A percentile compares a stretch with the other conserved stretches of the same genome.
phyloP scores from a whole-genome alignment of 2,113 vertebrate genomes.

The Gopherus flavomarginatus region DNA sequence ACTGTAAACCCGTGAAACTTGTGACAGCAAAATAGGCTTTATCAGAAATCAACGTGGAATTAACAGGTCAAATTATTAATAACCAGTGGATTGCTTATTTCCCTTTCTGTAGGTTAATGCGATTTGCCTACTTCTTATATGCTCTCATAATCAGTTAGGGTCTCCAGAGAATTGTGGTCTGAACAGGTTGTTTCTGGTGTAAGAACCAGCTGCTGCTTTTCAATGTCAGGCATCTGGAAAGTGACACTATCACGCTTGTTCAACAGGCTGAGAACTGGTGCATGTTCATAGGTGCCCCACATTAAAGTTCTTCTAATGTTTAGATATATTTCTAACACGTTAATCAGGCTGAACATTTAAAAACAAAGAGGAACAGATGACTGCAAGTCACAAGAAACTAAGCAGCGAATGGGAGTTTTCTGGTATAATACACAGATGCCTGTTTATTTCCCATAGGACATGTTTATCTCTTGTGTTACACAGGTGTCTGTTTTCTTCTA shows the following conservation, averaged over 20 bases:
- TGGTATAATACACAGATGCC: neutral
- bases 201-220: neutral
- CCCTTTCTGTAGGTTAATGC: neutral
- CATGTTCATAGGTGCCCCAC: neutral
- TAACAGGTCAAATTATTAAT: conserved; percentile 4
- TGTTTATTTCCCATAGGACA: neutral
- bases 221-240: neutral
- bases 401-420: neutral
- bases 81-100: neutral
- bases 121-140: neutral
- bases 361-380: neutral
- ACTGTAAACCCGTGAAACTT: neutral
- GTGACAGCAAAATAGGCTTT: neutral
- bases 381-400: neutral
- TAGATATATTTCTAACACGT: neutral
- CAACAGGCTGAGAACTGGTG: neutral
- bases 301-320: neutral
- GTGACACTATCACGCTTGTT: neutral
- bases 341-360: neutral
- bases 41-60: neutral
- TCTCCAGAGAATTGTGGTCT: neutral
- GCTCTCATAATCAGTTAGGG: neutral
- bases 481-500: neutral
- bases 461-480: neutral
- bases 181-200: neutral